phyloP scores from a whole-genome alignment of 2,113 vertebrate species.

The Pangasianodon hypophthalmus region DNA sequence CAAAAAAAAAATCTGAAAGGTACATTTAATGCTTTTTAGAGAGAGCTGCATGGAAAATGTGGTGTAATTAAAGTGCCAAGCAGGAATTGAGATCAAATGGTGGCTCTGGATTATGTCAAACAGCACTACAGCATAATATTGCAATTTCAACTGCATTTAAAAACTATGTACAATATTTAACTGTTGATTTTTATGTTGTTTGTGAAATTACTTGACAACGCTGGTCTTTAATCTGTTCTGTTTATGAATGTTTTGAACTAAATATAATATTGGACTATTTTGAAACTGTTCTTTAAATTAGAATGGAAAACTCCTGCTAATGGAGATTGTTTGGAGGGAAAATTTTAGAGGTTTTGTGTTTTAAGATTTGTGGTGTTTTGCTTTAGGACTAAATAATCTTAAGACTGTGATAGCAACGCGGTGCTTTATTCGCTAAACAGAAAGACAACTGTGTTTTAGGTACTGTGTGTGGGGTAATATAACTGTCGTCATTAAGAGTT shows the following conservation, averaged over 20 bases:
- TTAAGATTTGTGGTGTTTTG: neutral
- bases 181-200: neutral
- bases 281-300: neutral
- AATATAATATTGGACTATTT: neutral
- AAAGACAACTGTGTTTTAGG: neutral
- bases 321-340: neutral
- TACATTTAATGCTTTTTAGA: slow-evolving; percentile 3
- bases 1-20: neutral
- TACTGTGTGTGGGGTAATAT: neutral
- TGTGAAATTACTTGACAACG: slow-evolving; percentile 1
- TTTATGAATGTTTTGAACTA: neutral
- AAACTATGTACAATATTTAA: neutral
- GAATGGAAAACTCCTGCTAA: neutral
- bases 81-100: slow-evolving; percentile 21
- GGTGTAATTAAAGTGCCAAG: slow-evolving; percentile 36
- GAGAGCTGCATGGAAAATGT: slow-evolving; percentile 8
- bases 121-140: neutral
- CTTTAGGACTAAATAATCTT: neutral
- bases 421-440: slow-evolving; percentile 6
- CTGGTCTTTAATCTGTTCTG: neutral
- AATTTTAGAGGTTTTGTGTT: neutral
- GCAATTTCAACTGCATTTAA: neutral
- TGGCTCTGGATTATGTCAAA: slow-evolving; percentile 29
- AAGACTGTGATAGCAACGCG: neutral
- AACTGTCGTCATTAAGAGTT: slow-evolving; percentile 13